phyloP scores from a whole-genome alignment of 2,888 invertebrate genomes.

The Mimas tiliae region DNA sequence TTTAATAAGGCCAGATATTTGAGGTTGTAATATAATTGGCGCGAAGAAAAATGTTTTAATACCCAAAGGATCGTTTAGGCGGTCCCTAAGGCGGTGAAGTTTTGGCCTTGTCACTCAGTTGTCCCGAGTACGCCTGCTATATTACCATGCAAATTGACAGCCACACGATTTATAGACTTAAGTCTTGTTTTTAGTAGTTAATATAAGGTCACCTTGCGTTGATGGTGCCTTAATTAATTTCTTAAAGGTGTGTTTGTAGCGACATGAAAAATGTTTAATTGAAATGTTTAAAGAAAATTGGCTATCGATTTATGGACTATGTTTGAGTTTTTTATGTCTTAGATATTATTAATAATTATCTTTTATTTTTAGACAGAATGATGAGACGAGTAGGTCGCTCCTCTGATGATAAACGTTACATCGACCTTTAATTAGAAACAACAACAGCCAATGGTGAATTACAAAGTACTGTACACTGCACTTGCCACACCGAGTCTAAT shows the following conservation, averaged over 20 bases:
- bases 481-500: too few species aligned
- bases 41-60: constrained; percentile 71
- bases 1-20: constrained; percentile 55
- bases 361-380: too few species aligned
- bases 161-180: constrained; percentile 50
- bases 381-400: too few species aligned
- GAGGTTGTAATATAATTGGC: constrained; percentile 68
- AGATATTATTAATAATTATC: neutral
- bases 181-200: constrained; percentile 34
- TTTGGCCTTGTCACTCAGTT: constrained; percentile 73
- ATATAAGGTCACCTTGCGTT: constrained; percentile 14
- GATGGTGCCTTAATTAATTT: constrained; percentile 13
- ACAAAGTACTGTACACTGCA: too few species aligned
- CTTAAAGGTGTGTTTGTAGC: neutral
- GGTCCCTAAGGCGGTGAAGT: constrained; percentile 53
- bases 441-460: too few species aligned
- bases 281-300: neutral
- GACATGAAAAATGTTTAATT: constrained; percentile 9
- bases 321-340: neutral
- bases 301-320: neutral
- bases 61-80: constrained; percentile 64
- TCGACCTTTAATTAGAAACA: too few species aligned
- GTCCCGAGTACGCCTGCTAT: constrained; percentile 57
- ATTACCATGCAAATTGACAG: constrained; percentile 79
- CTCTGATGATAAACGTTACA: too few species aligned